phyloP scores from a whole-genome alignment of 2,888 invertebrate species.

The Schizotus pectinicornis region DNA sequence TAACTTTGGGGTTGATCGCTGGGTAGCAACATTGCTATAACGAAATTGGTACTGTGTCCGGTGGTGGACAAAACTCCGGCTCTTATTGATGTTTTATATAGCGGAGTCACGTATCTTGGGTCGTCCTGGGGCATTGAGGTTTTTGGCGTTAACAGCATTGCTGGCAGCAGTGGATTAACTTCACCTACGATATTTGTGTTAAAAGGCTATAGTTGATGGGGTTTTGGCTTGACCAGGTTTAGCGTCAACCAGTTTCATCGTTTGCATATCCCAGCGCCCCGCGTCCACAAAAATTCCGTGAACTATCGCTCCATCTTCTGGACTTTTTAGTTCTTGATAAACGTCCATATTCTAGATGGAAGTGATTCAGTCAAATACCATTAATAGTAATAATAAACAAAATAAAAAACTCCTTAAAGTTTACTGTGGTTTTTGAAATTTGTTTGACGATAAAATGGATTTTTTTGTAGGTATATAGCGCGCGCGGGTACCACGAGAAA shows the following conservation, averaged over 20 bases:
- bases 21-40: slow-evolving; percentile 77
- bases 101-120: slow-evolving; percentile 74
- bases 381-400: too few relatives aligned
- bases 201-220: neutral
- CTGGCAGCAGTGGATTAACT: slow-evolving; percentile 77
- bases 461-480: too few relatives aligned
- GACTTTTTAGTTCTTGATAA: slow-evolving; percentile 64
- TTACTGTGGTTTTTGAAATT: slow-evolving; percentile 11
- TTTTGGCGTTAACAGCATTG: slow-evolving; percentile 71
- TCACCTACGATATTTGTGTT: slow-evolving; percentile 61
- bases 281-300: slow-evolving; percentile 89
- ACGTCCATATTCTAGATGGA: slow-evolving; percentile 54
- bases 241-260: slow-evolving; percentile 77
- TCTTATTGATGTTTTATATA: slow-evolving; percentile 88
- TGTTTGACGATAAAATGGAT: neutral
- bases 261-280: slow-evolving; percentile 78
- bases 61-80: slow-evolving; percentile 89
- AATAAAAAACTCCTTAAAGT: too few relatives aligned
- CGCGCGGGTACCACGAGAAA: too few relatives aligned
- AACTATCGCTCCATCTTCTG: slow-evolving; percentile 73
- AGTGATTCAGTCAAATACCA: too few relatives aligned
- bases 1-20: slow-evolving; percentile 70
- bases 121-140: slow-evolving; percentile 66
- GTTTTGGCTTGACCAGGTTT: too few relatives aligned
- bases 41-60: slow-evolving; percentile 93